Percentiles rank a stretch among this genome's conserved stretches.
phyloP scores from a whole-genome alignment of 2,797 vertebrate species.

The Pithecia hirsuta region DNA sequence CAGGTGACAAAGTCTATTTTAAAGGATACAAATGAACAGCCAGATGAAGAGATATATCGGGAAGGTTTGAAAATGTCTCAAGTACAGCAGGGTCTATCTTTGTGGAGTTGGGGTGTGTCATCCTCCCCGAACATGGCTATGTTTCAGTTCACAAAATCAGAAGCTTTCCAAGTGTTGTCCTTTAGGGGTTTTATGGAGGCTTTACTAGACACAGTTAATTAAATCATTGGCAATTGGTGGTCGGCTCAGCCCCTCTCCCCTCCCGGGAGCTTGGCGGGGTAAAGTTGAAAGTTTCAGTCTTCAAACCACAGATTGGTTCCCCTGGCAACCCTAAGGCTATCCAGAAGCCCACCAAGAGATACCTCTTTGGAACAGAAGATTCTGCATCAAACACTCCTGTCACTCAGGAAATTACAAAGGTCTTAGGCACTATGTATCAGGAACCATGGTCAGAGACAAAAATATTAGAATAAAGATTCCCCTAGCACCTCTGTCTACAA shows the following conservation, averaged over 20 bases:
- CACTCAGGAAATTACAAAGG: neutral
- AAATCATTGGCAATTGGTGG: neutral
- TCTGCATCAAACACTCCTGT: neutral
- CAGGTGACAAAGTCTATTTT: neutral
- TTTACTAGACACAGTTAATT: neutral
- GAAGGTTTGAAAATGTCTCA: neutral
- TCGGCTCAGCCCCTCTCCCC: neutral
- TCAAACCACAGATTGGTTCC: neutral
- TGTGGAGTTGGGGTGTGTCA: neutral
- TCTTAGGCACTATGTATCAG: neutral
- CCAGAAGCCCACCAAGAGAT: neutral
- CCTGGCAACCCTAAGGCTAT: neutral
- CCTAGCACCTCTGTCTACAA: neutral
- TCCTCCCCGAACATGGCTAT: neutral
- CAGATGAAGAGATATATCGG: neutral
- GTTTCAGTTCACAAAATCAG: neutral
- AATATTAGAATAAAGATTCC: neutral
- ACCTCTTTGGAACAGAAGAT: neutral
- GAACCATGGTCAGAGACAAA: neutral
- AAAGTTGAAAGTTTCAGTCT: neutral
- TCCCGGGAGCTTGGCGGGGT: neutral
- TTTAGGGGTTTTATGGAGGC: neutral
- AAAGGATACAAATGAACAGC: neutral
- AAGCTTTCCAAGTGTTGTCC: neutral
- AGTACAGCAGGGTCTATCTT: neutral